Base-by-base conservation (phyloP, 1,140 invertebrate species). In the Hylyphantes graminicola region DNA sequence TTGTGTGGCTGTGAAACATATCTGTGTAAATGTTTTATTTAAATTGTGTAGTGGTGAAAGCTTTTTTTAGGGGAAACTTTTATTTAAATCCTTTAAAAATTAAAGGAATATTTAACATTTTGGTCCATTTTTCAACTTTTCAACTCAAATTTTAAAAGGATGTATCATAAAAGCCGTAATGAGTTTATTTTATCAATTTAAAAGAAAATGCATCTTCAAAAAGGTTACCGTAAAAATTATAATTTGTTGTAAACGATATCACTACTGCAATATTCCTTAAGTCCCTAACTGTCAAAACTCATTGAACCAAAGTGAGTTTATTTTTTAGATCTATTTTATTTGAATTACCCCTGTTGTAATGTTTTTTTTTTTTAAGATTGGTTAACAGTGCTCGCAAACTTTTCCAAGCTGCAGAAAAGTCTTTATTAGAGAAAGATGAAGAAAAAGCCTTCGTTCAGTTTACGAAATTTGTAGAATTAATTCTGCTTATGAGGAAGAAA, bases 381-480 rank as follows among this genome's bases (percentile, higher is more conserved):
- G 81, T 89, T 12, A 88, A 87, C 76, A 88, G 89, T 50, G 91
- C 93, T n/a, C 88, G 90, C 19, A 92, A 91, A 87, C 88, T 94
- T 72, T 92, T 91, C 84, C 88, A 91, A 51, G 89, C 88, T 65
- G 94, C 92, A 9, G 91, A 93, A 74, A 87, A 91, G 53, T 87
- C 89, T 63, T 89, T 89, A 17, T 87, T 89, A n/a, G 88, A 90
- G 35, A 92, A 92, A 7, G 93, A 95, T 86, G 92, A 94, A 87
- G 94, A 94, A 87, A 86, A 89, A 63, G 93, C 93, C 0, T 96
- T 93, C 87, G 91, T 95, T 48, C 90, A 91, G 55, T 94, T 92
- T 81, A 93, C 93, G 92, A 93, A 93, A 88, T 95, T 93, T 89
- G 90, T 94, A 21, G 91, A 92, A 57, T 88, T 93, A 13, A 88